These are phyloP conservation scores for Nephila pilipes DNA, from an alignment of 1,140 invertebrate genomes.

Conservation along the genomic window DNA sequence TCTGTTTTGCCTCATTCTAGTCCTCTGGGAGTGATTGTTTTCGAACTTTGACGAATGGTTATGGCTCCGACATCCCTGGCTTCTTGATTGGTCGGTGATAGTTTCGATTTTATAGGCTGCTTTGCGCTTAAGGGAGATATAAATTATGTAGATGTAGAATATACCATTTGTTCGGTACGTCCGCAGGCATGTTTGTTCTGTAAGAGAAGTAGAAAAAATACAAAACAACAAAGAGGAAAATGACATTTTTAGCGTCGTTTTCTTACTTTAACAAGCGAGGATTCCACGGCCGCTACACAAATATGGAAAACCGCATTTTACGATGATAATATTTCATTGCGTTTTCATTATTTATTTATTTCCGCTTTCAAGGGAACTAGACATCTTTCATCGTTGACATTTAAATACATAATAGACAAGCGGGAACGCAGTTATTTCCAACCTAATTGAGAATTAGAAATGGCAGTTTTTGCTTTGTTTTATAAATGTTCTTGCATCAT, in stretches of 20 bases:
- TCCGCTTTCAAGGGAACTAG: conserved; percentile 51
- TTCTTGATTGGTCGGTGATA: conserved; percentile 71
- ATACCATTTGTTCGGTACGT: conserved; percentile 45
- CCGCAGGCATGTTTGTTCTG: background rate
- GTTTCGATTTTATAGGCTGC: conserved; percentile 76
- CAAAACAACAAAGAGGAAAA: conserved; percentile 29
- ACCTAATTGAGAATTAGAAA: conserved; percentile 12
- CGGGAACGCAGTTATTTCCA: conserved; percentile 18
- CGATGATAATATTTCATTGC: conserved; percentile 60
- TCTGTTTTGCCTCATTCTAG: conserved; percentile 42
- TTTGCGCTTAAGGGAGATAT: conserved; percentile 62
- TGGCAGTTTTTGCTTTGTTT: background rate
- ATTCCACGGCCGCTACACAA: conserved; percentile 30
- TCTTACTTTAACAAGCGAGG: conserved; percentile 59
- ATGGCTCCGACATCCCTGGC: conserved; percentile 49
- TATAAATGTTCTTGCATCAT: background rate
- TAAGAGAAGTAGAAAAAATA: background rate
- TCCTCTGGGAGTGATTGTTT: conserved; percentile 72
- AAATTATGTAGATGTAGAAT: conserved; percentile 75
- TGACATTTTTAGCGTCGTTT: conserved; percentile 58
- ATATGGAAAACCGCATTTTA: conserved; percentile 62
- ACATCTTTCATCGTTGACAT: conserved; percentile 31
- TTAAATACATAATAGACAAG: conserved; percentile 44
- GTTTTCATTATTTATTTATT: conserved; percentile 33
- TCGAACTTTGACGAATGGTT: conserved; percentile 76